Evolutionary conservation across 2,888 invertebrate genomes (phyloP).

Genomic region (Eurytoma adleriae): DNA sequence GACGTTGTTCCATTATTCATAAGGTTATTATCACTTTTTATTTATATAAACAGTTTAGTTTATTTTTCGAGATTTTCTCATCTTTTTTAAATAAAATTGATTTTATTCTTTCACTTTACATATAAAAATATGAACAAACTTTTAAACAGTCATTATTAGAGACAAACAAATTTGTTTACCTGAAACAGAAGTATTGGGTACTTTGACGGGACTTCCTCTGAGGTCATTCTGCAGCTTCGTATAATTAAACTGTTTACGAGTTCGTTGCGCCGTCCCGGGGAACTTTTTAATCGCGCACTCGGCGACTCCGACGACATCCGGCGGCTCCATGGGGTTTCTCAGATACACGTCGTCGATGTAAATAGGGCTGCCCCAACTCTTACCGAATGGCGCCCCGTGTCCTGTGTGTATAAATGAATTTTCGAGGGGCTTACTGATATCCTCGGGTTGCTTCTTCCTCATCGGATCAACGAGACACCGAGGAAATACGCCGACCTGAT

Average conservation of each 20-base stretch:
- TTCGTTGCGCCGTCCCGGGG: conserved; percentile 69
- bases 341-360: conserved; percentile 88
- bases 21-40: too few relatives aligned
- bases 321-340: conserved; percentile 85
- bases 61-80: too few relatives aligned
- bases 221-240: conserved; percentile 88
- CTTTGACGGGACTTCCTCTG: conserved; percentile 71
- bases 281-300: conserved; percentile 76
- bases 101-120: too few relatives aligned
- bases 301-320: conserved; percentile 79
- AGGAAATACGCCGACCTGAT: conserved; percentile 93
- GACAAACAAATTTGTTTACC: conserved; percentile 61
- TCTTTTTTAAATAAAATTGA: too few relatives aligned
- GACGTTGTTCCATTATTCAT: too few relatives aligned
- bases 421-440: conserved; percentile 88
- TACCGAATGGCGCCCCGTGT: conserved; percentile 84
- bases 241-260: conserved; percentile 87
- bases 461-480: conserved; percentile 85
- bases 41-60: too few relatives aligned
- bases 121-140: too few relatives aligned
- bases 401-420: conserved; percentile 91
- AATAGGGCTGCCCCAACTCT: conserved; percentile 90
- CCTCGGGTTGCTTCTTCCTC: conserved; percentile 82
- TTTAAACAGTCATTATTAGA: too few relatives aligned
- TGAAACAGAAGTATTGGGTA: conserved; percentile 73